Evolutionary conservation across 2,113 vertebrate species (phyloP), one percentile per base, ranked within the genome.

Genomic region (Tursiops truncatus): DNA sequence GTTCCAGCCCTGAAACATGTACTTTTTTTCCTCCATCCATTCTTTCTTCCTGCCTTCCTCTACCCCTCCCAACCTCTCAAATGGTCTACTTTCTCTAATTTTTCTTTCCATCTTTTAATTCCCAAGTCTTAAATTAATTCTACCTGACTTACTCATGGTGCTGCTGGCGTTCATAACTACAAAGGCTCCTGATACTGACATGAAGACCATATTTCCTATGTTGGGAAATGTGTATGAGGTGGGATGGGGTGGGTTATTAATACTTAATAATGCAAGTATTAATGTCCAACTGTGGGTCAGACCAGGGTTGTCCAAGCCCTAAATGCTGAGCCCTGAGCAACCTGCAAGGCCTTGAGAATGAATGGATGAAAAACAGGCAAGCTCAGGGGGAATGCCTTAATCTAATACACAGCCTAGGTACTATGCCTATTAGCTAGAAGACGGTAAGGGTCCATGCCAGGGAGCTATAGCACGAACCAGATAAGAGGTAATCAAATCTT

Each of bases 81-180:
- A 38, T 28, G 12, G 10, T n/a, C 73, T 68, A 26, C 31, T 62
- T 6, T 62, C 26, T 70, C 26, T 26, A 10, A 23, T 53, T 76
- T 31, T 82, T 83, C 79, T 92, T 74, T 47, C 71, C 44, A 50
- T 25, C 25, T 87, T 84, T 63, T 60, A 92, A 38, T 65, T 77
- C 62, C 60, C 53, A 47, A 94, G 44, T 50, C 21, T 81, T 89
- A 71, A 31, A 31, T 53, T 31, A 82, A 36, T 63, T 87, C 18
- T 36, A 86, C 18, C 18, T 31, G 44, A 50, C 12, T 65, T 74
- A 88, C n/a, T 96, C 58, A 96, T 23, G 62, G 60, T n/a, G 53
- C 33, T 79, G 25, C 1, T 8, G 44, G 9, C 60, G 89, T 14
- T 91, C 28, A 89, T 41, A 88, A 53, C n/a, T 38, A 58, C 20